Percentiles rank a stretch among this genome's conserved stretches.
These are phyloP conservation scores for Drosophila subsilvestris DNA, from an alignment of 2,888 invertebrate species.

Conservation along the genomic window DNA sequence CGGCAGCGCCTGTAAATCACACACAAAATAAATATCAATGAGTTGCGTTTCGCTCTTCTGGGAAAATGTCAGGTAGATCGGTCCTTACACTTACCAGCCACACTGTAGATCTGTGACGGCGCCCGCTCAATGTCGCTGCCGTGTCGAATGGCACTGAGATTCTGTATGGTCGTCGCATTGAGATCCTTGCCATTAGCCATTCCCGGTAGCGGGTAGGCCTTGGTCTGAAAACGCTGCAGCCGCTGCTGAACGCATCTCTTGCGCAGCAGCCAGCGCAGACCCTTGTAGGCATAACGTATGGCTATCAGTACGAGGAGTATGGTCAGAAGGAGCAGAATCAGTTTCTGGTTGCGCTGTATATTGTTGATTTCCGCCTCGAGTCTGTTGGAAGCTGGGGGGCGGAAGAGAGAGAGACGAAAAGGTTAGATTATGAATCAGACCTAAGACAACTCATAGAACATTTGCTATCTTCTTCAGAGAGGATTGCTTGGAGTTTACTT, in stretches of 20 bases:
- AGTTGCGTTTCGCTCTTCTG: background rate
- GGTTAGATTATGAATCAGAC: background rate
- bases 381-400: conserved; percentile 63
- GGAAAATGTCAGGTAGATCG: conserved; percentile 32
- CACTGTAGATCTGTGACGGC: conserved; percentile 81
- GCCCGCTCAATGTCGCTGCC: conserved; percentile 77
- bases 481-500: background rate
- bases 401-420: background rate
- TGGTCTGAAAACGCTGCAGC: conserved; percentile 69
- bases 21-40: background rate
- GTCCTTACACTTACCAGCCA: conserved; percentile 73
- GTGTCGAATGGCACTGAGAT: conserved; percentile 74
- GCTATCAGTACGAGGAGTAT: conserved; percentile 71
- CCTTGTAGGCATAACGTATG: conserved; percentile 71
- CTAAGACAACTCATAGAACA: background rate
- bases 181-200: conserved; percentile 72
- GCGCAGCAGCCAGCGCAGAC: conserved; percentile 70
- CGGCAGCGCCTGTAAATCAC: conserved; percentile 84
- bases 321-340: conserved; percentile 73
- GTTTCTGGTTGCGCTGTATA: conserved; percentile 72
- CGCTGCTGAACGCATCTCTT: conserved; percentile 64
- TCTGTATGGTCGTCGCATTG: conserved; percentile 79
- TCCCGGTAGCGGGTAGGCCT: conserved; percentile 30
- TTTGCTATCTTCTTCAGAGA: background rate
- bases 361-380: conserved; percentile 74